A percentile compares a stretch with the other conserved stretches of the same genome.
Evolutionary conservation across 1,140 invertebrate species (phyloP).

Genomic region (Calephelis nemesis): DNA sequence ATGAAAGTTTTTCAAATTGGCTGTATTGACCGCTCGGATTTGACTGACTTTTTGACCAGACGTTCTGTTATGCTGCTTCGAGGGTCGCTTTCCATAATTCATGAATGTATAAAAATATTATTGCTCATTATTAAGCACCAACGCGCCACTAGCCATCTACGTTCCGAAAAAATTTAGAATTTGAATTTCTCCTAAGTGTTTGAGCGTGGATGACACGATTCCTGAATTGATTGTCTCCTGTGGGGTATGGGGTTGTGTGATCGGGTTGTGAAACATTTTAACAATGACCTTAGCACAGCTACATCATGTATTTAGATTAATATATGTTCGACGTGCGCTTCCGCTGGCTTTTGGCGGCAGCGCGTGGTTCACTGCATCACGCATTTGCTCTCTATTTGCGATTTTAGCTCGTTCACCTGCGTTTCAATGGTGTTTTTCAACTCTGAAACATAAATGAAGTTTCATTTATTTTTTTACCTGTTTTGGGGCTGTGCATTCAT

Average conservation of each 20-base stretch:
- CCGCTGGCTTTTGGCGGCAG: constrained; percentile 26
- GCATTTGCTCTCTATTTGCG: constrained; percentile 96
- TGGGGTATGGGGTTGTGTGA: constrained; percentile 36
- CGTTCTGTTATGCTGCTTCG: constrained; percentile 35
- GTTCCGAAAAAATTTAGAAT: constrained; percentile 70
- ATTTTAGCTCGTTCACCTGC: constrained; percentile 95
- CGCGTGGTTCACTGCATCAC: constrained; percentile 86
- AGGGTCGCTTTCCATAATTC: constrained; percentile 59
- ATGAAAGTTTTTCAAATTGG: constrained; percentile 33
- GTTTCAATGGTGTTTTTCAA: constrained; percentile 96
- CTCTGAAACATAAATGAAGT: constrained; percentile 84
- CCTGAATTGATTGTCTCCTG: constrained; percentile 34
- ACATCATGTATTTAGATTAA: constrained; percentile 69
- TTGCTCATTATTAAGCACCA: constrained; percentile 77
- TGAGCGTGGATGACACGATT: constrained; percentile 55
- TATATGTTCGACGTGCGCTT: constrained; percentile 26
- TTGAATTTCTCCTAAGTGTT: constrained; percentile 60
- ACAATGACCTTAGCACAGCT: constrained; percentile 66
- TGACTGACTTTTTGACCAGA: constrained; percentile 69
- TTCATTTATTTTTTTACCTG: constrained; percentile 25
- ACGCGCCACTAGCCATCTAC: constrained; percentile 74
- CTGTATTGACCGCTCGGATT: constrained; percentile 37
- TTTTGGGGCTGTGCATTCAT: too few relatives aligned
- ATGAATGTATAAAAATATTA: constrained; percentile 79
- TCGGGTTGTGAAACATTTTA: constrained; percentile 41